A percentile compares a stretch with the other conserved stretches of the same genome.
Evolutionary conservation across 2,113 vertebrate species (phyloP).

Genomic region (human (Homo sapiens)): DNA sequence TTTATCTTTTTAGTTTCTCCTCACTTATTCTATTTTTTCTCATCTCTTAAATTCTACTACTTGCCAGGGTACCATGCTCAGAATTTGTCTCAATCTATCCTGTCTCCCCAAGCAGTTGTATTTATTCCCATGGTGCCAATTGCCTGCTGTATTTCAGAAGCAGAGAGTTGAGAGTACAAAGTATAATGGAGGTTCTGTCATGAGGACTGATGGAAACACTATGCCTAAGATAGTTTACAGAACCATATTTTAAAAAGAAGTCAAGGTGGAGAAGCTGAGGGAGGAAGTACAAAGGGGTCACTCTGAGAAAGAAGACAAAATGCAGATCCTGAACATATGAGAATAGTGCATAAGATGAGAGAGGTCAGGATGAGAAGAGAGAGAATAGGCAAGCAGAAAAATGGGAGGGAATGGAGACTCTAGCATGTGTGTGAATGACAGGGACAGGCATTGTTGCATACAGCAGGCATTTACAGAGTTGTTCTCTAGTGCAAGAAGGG

Average conservation of each 20-base stretch:
- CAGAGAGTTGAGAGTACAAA: neutral
- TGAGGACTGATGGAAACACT: neutral
- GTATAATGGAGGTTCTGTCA: neutral
- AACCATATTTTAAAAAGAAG: neutral
- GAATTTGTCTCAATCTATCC: neutral
- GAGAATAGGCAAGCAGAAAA: neutral
- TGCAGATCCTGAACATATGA: neutral
- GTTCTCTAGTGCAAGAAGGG: neutral
- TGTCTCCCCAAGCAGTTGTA: neutral
- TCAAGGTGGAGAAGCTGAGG: neutral
- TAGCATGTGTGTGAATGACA: neutral
- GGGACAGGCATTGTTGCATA: accelerated
- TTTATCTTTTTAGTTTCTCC: neutral
- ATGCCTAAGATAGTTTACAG: neutral
- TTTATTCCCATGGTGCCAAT: neutral
- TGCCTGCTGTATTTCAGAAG: neutral
- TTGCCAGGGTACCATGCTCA: neutral
- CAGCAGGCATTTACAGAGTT: neutral
- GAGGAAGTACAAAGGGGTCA: neutral
- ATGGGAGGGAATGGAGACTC: accelerated
- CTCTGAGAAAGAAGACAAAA: neutral
- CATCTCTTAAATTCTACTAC: neutral
- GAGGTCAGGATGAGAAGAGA: neutral
- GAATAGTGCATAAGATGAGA: neutral
- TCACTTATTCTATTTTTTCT: neutral